Percentiles rank a stretch among this genome's conserved stretches.
Conservation (phyloP, 2,113 vertebrate genomes). For the Dermatemys mawii region DNA sequence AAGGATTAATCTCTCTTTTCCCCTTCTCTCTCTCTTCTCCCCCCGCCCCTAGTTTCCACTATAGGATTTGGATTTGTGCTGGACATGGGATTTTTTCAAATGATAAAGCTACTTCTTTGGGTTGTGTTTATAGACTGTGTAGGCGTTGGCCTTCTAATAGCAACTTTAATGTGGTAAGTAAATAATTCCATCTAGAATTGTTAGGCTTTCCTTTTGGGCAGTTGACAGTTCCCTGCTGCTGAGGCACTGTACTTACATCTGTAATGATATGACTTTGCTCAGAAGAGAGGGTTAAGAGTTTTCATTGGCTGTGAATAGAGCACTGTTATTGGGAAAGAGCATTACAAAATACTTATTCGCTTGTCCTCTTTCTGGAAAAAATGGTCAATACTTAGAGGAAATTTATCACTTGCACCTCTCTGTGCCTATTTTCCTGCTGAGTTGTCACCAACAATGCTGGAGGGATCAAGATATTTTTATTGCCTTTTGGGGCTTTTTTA, state of each 20-base stretch:
- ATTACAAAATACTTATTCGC: neutral
- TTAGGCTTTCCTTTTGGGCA: neutral
- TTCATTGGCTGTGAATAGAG: neutral
- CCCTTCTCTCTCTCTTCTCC: neutral
- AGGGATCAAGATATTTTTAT: neutral
- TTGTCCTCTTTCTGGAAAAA: neutral
- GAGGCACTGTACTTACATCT: neutral
- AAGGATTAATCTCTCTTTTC: neutral
- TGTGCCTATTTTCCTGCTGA: neutral
- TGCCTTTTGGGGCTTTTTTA: neutral
- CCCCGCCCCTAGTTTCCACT: constrained; percentile 87
- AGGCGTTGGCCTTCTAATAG: constrained; percentile 94
- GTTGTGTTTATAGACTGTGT: constrained; percentile 98
- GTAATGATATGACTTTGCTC: neutral
- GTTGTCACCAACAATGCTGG: neutral
- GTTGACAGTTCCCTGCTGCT: neutral
- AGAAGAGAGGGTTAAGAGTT: neutral
- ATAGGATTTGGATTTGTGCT: constrained; percentile 95
- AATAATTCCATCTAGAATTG: neutral
- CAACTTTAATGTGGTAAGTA: constrained; percentile 97
- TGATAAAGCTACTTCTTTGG: constrained; percentile 95
- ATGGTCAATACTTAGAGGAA: neutral
- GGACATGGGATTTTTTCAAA: constrained; percentile 93
- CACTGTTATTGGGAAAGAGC: neutral
- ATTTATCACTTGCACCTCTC: neutral